phyloP scores from a whole-genome alignment of 2,888 invertebrate genomes.

The Leptopterna dolabrata region DNA sequence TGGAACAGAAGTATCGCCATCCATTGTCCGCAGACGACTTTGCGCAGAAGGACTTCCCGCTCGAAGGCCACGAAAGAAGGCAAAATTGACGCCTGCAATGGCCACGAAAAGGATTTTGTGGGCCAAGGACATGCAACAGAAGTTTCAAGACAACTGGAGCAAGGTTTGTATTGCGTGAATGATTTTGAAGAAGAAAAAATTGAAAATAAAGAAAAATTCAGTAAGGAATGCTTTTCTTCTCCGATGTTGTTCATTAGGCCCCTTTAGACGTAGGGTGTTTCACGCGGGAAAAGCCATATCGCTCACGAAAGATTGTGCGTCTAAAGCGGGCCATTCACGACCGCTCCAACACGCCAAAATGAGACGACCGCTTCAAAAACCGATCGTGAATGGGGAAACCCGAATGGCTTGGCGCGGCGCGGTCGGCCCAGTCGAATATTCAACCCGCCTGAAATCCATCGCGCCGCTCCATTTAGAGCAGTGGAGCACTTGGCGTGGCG shows the following conservation, averaged over 20 bases:
- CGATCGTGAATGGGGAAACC: too few relatives aligned
- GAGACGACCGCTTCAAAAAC: too few relatives aligned
- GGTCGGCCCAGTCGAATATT: too few relatives aligned
- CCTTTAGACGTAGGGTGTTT: too few relatives aligned
- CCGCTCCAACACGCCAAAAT: too few relatives aligned
- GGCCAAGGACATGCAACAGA: conserved; percentile 33
- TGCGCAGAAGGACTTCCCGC: conserved; percentile 41
- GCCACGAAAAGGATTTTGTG: conserved; percentile 43
- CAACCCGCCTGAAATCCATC: too few relatives aligned
- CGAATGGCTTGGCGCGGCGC: too few relatives aligned
- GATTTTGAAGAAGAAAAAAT: neutral
- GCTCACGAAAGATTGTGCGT: too few relatives aligned
- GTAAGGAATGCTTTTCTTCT: neutral
- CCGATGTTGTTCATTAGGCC: neutral
- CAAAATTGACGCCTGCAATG: conserved; percentile 52
- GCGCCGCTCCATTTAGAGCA: too few relatives aligned
- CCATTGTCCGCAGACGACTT: conserved; percentile 29
- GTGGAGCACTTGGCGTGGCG: too few relatives aligned
- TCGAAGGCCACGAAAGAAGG: conserved; percentile 41
- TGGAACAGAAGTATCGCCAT: conserved; percentile 37
- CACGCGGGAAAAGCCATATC: too few relatives aligned
- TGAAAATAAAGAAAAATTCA: neutral
- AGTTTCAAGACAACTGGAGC: neutral
- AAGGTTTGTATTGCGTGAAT: neutral
- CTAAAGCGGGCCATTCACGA: too few relatives aligned